Evolutionary conservation across 2,888 invertebrate species (phyloP).

Genomic region (Leptinotarsa rubiginosa): DNA sequence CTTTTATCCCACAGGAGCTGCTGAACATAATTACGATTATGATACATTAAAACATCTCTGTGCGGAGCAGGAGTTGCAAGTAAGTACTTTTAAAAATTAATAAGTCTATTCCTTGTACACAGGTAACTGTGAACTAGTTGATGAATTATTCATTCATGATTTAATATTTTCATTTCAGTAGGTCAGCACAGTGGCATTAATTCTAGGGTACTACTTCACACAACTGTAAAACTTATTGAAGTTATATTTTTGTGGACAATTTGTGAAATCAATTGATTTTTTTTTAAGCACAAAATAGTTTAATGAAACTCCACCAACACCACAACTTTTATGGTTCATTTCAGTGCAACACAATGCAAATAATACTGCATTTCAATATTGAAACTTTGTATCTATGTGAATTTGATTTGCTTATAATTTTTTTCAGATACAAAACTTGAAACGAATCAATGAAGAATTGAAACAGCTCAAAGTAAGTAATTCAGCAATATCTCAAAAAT

Average conservation of each 20-base stretch:
- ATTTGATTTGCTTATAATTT: not conserved
- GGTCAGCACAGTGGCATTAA: no score
- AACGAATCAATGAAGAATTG: conserved; percentile 41
- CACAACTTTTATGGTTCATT: no score
- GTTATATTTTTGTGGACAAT: no score
- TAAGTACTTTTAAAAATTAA: conserved; percentile 58
- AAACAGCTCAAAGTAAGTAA: conserved; percentile 19
- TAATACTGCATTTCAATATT: not conserved
- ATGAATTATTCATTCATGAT: not conserved
- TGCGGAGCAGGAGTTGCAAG: conserved; percentile 73
- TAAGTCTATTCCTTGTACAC: not conserved
- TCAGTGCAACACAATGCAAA: no score
- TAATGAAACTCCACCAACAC: no score
- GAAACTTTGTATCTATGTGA: not conserved
- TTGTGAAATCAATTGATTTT: no score
- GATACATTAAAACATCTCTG: conserved; percentile 72
- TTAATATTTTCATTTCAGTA: no score
- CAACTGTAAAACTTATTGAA: no score
- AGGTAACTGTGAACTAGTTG: not conserved
- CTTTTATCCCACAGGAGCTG: conserved; percentile 51
- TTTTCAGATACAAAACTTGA: conserved; percentile 46
- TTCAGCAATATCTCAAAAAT: not conserved
- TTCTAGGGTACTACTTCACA: no score
- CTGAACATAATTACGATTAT: conserved; percentile 61
- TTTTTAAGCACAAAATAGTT: no score